Base-by-base conservation (phyloP, 1,140 invertebrate genomes). In the Anastatus disparis region DNA sequence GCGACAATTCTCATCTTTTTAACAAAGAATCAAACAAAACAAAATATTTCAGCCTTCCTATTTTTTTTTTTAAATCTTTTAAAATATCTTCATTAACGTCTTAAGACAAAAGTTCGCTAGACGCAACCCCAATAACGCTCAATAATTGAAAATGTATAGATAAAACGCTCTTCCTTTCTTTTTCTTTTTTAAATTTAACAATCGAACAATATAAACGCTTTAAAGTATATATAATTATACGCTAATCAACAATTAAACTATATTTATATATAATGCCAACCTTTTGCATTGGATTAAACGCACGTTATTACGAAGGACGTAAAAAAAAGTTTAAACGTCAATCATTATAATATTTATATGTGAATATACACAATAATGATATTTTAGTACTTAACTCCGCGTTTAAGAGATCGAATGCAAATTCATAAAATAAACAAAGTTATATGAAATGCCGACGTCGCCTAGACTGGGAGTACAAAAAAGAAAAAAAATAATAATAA, bases 91-190 rank as follows among this genome's bases (percentile, higher is more conserved):
- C 12, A 12, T 20, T 38, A 1, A 17, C 24, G 17, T 50, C 10
- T 8, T 27, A 8, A 35, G 2, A 44, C 4, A 61, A 35, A 24
- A 17, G 17, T 42, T 42, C 20, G n/a, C 10, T 40, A 15, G 29
- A 44, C 6, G 35, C 59, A 63, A 63, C 20, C 12, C 38, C 42
- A n/a, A 38, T 62, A 70, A 58, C 15, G 40, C 27, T 64, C 22
- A 31, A 1, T 56, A 63, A 70, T 48, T n/a, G n/a, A n/a, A 70
- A 70, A 62, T 63, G 22, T 64, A 55, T n/a, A 70, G 59, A 70
- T 70, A 70, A 64, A 70, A 56, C 42, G 52, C 61, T 70, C 68
- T 70, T n/a, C n/a, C n/a, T n/a, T n/a, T n/a, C n/a, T n/a, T n/a
- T n/a, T n/a, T n/a, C n/a, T n/a, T n/a, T n/a, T n/a, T n/a, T n/a